Conservation (phyloP, 2,888 invertebrate species). For the Tinea trinotella region DNA sequence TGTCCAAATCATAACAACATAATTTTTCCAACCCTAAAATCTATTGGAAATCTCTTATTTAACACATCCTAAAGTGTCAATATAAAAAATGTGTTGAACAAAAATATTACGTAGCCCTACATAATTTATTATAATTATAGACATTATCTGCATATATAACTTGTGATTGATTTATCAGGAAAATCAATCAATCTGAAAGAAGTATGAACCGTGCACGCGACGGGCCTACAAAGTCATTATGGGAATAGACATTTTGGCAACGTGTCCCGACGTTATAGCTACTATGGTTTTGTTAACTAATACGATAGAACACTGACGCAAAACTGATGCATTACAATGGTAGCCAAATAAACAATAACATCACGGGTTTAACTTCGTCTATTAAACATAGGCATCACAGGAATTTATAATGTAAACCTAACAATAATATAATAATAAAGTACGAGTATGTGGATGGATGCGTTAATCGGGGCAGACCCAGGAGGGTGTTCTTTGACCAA, state of each 20-base stretch:
- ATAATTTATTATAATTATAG: background rate
- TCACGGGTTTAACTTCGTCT: background rate
- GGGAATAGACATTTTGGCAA: slow-evolving; percentile 15
- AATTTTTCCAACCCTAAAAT: too few species aligned
- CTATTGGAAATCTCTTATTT: too few species aligned
- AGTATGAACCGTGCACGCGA: background rate
- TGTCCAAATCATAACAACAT: too few species aligned
- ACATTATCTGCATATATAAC: too few species aligned
- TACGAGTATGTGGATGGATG: too few species aligned
- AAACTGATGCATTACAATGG: slow-evolving; percentile 1
- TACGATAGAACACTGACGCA: slow-evolving; percentile 8
- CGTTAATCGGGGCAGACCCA: too few species aligned
- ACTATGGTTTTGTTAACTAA: background rate
- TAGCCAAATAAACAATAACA: slow-evolving; percentile 1
- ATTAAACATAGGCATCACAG: background rate
- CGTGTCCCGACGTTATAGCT: background rate
- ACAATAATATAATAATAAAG: background rate
- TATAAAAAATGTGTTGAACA: too few species aligned
- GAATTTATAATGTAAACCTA: slow-evolving; percentile 5
- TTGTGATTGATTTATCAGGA: too few species aligned
- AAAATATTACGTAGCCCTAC: background rate
- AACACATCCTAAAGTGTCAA: too few species aligned
- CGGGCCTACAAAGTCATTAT: slow-evolving; percentile 11
- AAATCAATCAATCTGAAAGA: slow-evolving; percentile 10
- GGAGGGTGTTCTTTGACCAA: too few species aligned